Evolutionary conservation across 2,888 invertebrate species (phyloP).

Genomic region (Cremastinae sp.): DNA sequence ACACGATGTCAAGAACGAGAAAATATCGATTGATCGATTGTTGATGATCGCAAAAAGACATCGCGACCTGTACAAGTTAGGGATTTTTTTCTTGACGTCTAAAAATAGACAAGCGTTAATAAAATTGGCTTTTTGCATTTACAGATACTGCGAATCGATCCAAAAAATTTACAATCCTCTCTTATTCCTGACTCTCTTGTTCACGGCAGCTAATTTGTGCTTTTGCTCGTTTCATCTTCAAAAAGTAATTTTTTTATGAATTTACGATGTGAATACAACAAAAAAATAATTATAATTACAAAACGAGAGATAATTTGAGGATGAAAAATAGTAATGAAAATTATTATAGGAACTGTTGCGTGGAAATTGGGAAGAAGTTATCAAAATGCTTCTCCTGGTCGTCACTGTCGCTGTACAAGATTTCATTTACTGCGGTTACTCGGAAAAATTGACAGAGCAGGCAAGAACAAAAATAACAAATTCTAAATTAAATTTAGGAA

Average conservation of each 20-base stretch:
- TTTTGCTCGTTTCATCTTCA: constrained; percentile 22
- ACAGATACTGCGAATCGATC: constrained; percentile 28
- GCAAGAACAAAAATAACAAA: constrained; percentile 31
- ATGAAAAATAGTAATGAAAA: not conserved
- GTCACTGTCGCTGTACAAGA: constrained; percentile 34
- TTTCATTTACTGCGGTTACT: constrained; percentile 54
- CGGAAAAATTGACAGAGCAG: constrained; percentile 43
- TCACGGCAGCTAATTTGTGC: constrained; percentile 29
- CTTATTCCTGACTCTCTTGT: constrained; percentile 23
- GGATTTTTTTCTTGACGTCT: not conserved
- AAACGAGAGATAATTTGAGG: too few relatives aligned
- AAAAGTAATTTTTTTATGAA: constrained; percentile 1
- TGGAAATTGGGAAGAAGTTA: constrained; percentile 36
- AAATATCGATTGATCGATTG: constrained; percentile 13
- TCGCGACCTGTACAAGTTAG: constrained; percentile 12
- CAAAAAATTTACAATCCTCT: constrained; percentile 35
- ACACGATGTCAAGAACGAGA: not conserved
- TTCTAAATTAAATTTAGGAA: too few relatives aligned
- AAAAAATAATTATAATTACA: too few relatives aligned
- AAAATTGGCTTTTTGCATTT: too few relatives aligned
- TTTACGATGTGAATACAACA: not conserved
- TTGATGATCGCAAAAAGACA: constrained; percentile 16
- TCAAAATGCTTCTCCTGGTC: constrained; percentile 39
- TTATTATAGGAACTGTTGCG: constrained; percentile 35
- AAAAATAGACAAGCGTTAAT: not conserved